phyloP scores from a whole-genome alignment of 2,888 invertebrate genomes.

The Noctuana brunneofusca region DNA sequence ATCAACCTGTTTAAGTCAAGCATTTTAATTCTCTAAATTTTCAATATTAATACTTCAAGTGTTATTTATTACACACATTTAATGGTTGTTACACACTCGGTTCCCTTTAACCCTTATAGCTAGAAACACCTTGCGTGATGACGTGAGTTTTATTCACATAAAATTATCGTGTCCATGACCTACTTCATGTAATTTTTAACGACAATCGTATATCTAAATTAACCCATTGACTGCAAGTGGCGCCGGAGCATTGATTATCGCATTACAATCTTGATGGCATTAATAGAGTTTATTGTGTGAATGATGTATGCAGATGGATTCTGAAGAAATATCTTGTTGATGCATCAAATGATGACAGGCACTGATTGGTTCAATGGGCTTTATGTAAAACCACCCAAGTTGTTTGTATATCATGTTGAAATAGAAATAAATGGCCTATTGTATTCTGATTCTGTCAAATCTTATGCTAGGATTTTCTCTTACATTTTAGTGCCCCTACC shows the following conservation, averaged over 20 bases:
- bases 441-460: neutral
- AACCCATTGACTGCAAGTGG: constrained; percentile 41
- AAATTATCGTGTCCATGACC: constrained; percentile 32
- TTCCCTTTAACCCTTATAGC: constrained; percentile 6
- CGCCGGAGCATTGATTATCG: constrained; percentile 44
- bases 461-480: no score
- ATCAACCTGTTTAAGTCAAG: no score
- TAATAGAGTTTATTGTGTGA: constrained; percentile 38
- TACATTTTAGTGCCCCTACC: no score
- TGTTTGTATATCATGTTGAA: neutral
- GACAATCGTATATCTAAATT: constrained; percentile 46
- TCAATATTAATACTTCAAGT: neutral
- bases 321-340: constrained; percentile 26
- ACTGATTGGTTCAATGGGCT: neutral
- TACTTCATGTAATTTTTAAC: constrained; percentile 38
- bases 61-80: neutral
- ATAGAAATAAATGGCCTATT: neutral
- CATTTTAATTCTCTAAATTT: neutral
- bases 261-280: constrained; percentile 41
- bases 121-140: constrained; percentile 21
- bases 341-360: constrained; percentile 6
- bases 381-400: constrained; percentile 9
- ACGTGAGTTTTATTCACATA: constrained; percentile 23
- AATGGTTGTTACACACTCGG: neutral
- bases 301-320: constrained; percentile 31